phyloP scores from a whole-genome alignment of 2,113 vertebrate species.

The Brienomyrus brachyistius region DNA sequence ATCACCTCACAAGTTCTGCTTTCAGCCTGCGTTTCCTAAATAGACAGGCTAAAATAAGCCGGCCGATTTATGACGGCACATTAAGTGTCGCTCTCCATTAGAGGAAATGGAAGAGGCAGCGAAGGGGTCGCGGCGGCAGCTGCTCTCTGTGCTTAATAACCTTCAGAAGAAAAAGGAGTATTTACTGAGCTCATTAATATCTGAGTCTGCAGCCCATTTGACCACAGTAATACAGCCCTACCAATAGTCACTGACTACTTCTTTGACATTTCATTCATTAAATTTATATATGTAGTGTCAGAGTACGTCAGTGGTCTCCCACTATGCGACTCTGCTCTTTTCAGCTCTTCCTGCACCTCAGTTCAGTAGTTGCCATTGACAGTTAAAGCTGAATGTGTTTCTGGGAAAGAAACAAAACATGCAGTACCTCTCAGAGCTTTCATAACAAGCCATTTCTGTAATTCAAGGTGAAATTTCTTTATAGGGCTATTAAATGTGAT shows the following conservation, averaged over 20 bases:
- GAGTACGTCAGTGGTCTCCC: not conserved
- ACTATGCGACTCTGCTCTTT: not conserved
- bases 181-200: constrained; percentile 19
- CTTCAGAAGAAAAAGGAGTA: constrained; percentile 6
- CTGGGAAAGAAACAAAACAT: not conserved
- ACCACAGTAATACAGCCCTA: constrained; percentile 7
- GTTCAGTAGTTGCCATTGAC: not conserved
- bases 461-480: not conserved
- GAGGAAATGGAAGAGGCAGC: constrained; percentile 12
- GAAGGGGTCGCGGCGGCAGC: not conserved
- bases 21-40: not conserved
- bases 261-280: not conserved
- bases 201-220: constrained; percentile 11
- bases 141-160: constrained; percentile 1
- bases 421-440: not conserved
- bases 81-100: constrained; percentile 19
- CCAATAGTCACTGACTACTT: not conserved
- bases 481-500: not conserved
- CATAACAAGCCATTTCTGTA: not conserved
- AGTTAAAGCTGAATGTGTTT: not conserved
- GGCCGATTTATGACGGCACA: constrained; percentile 7
- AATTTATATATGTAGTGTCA: not conserved
- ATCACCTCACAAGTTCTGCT: constrained; percentile 12
- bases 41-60: constrained; percentile 16
- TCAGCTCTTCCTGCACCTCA: not conserved